Conservation (phyloP, 1,140 invertebrate species). For the Aradophagus sp. region DNA sequence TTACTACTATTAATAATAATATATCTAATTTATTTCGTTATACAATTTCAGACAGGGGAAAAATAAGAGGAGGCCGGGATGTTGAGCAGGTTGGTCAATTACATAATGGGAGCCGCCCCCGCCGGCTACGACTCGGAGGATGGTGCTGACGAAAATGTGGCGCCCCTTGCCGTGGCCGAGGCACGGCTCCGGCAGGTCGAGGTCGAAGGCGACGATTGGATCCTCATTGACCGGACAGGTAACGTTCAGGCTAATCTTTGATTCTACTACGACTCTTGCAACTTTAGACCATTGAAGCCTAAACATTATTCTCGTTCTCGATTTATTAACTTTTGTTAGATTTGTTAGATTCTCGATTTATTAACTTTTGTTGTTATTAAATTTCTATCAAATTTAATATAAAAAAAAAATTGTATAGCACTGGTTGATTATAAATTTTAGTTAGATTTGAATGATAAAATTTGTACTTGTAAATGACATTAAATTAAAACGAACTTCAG, state of each 20-base stretch:
- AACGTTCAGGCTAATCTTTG: slow-evolving; percentile 2
- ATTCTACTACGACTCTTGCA: background rate
- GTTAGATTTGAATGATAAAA: no score
- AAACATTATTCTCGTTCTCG: background rate
- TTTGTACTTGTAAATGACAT: no score
- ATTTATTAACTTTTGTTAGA: no score
- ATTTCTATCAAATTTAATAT: no score
- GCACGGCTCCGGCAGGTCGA: slow-evolving; percentile 68
- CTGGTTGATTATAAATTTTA: no score
- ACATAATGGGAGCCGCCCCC: slow-evolving; percentile 72
- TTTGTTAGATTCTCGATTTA: no score
- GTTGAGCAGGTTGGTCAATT: slow-evolving; percentile 77
- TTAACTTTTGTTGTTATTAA: no score
- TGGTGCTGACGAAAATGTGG: slow-evolving; percentile 62
- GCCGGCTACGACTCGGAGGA: slow-evolving; percentile 62
- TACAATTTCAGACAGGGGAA: slow-evolving; percentile 38
- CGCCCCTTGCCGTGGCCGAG: slow-evolving; percentile 58
- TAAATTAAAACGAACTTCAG: slow-evolving; percentile 1
- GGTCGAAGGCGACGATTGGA: slow-evolving; percentile 76
- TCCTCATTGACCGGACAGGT: slow-evolving; percentile 73
- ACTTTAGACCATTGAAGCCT: background rate
- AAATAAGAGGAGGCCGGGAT: slow-evolving; percentile 68
- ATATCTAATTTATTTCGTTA: no score
- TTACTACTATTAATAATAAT: no score
- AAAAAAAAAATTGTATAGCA: no score